phyloP scores from a whole-genome alignment of 2,113 vertebrate species.

The Stigmatopora argus region DNA sequence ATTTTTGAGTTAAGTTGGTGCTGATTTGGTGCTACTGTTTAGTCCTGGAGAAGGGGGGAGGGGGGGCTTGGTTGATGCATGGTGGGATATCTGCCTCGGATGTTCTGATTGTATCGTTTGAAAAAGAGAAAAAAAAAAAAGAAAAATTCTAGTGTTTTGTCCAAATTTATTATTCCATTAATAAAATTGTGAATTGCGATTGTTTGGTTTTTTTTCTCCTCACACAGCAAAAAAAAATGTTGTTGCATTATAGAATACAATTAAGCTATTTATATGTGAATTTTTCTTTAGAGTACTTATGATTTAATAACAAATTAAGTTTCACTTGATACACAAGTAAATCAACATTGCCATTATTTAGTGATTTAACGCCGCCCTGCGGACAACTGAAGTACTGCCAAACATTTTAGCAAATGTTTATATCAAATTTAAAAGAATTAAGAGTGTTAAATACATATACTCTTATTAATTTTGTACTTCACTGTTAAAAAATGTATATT shows the following conservation, averaged over 20 bases:
- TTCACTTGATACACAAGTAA: background rate
- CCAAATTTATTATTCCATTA: slow-evolving; percentile 99
- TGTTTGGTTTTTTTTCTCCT: slow-evolving; percentile 37
- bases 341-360: no score
- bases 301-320: background rate
- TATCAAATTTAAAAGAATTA: no score
- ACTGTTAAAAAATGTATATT: no score
- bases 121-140: background rate
- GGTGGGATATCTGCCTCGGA: slow-evolving; percentile 97
- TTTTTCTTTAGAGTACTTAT: no score
- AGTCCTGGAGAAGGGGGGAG: slow-evolving; percentile 68
- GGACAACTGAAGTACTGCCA: background rate
- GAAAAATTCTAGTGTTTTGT: slow-evolving; percentile 99
- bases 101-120: slow-evolving; percentile 97
- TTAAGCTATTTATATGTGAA: no score
- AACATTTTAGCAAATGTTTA: background rate
- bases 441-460: no score
- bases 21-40: slow-evolving; percentile 90
- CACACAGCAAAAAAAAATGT: no score
- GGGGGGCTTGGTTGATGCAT: slow-evolving; percentile 78
- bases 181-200: slow-evolving; percentile 93
- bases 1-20: slow-evolving; percentile 75
- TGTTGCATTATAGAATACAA: no score
- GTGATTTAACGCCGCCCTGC: background rate
- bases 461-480: no score